Base-by-base conservation (phyloP, 2,113 vertebrate species). In the Puffinus mauretanicus region DNA sequence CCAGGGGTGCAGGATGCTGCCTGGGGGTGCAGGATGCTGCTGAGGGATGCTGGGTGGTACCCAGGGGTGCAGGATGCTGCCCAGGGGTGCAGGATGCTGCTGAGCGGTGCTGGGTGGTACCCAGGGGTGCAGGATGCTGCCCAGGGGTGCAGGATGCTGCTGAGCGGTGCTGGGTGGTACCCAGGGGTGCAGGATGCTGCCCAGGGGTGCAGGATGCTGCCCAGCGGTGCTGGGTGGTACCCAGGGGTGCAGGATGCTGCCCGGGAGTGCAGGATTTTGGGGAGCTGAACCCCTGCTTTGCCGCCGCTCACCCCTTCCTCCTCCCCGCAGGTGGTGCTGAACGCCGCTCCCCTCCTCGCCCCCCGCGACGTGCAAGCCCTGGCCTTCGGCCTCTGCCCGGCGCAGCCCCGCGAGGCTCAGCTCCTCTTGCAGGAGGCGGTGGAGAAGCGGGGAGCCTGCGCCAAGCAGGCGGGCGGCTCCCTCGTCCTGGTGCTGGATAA, bases 401-500 rank as follows among this genome's bases (percentile, higher is more conserved):
- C 66, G 2, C 94, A 95, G 91, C 97, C 98, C 98, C 8, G 47
- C 3, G 79, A 75, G 60, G 98, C 98, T 54, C 96, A 96, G 65
- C 90, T 94, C 30, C 97, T 98, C 36, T 93, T 99, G 30, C 97
- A 96, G 55, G 86, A 97, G 38, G 97, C 98, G 1, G 80, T 98
- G 81, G 96, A 96, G 60, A 95, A 66, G 75, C 73, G 98, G 54
- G 90, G 82, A 38, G 87, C 84, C 44, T 66, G 95, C 44, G 47
- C 75, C 0, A 79, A 91, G 64, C 76, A 80, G 36, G 82, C 91
- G 1, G 34, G 40, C 2, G 96, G 98, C 26, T 99, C 99, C 44
- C 95, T 99, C 6, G 96, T 99, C 60, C 98, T 99, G 38, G 97
- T 99, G 49, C 96, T 99, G 46, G 99, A 99, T 96, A 99, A 98